Evolutionary conservation across 2,113 vertebrate species (phyloP).

Genomic region (Eurystomus gularis): DNA sequence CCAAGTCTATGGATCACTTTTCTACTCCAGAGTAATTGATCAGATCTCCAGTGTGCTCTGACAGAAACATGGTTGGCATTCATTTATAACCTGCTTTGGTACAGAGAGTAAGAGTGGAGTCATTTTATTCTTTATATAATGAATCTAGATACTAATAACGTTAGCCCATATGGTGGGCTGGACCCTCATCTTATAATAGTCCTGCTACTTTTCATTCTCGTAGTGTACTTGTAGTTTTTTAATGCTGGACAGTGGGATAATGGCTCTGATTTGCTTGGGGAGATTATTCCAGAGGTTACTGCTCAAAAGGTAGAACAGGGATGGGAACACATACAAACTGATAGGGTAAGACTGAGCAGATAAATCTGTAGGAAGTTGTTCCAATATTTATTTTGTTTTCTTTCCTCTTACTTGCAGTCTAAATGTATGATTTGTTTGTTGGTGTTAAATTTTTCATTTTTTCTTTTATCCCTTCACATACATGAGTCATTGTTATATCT

Average conservation of each 20-base stretch:
- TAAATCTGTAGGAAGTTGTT: background rate
- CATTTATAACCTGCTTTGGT: background rate
- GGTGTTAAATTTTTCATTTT: background rate
- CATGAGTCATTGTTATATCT: background rate
- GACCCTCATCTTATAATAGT: background rate
- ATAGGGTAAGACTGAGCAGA: background rate
- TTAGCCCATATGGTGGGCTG: background rate
- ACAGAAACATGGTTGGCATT: background rate
- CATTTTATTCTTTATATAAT: background rate
- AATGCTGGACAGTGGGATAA: background rate
- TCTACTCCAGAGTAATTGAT: background rate
- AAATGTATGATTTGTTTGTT: background rate
- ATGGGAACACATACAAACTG: background rate
- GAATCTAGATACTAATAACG: background rate
- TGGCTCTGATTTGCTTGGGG: background rate
- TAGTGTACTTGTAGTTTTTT: background rate
- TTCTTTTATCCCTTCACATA: background rate
- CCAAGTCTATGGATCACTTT: background rate
- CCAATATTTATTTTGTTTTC: background rate
- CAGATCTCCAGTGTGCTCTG: background rate
- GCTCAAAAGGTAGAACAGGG: background rate
- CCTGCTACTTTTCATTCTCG: background rate
- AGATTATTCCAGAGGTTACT: background rate
- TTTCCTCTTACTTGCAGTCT: background rate
- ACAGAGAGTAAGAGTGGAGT: background rate